A percentile compares a stretch with the other conserved stretches of the same genome.
phyloP scores from a whole-genome alignment of 2,888 invertebrate species.

The Mallateleia sp. region DNA sequence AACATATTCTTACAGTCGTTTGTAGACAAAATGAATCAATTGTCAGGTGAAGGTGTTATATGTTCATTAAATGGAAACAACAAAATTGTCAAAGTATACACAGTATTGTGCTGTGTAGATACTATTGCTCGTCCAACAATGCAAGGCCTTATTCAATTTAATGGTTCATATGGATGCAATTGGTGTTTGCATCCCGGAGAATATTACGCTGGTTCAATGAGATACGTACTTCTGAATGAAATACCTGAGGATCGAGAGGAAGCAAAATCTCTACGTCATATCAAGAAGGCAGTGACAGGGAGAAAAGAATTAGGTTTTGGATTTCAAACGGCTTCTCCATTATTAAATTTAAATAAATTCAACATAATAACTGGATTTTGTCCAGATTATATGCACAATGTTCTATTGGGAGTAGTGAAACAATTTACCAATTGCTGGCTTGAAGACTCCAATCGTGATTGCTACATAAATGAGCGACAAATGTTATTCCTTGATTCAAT shows the following conservation, averaged over 20 bases:
- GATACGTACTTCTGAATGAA: not conserved
- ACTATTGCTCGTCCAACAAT: constrained; percentile 41
- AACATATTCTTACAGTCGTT: constrained; percentile 42
- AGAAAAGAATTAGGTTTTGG: constrained; percentile 21
- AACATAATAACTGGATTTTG: constrained; percentile 57
- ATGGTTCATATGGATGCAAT: constrained; percentile 26
- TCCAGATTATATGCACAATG: constrained; percentile 63
- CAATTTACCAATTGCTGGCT: constrained; percentile 47
- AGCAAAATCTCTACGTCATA: not conserved
- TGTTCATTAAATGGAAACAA: constrained; percentile 35
- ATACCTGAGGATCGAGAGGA: constrained; percentile 29
- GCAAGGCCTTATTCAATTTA: constrained; percentile 21
- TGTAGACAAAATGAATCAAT: constrained; percentile 48
- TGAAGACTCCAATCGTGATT: not conserved
- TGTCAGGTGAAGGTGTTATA: constrained; percentile 27
- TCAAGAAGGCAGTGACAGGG: too few relatives aligned
- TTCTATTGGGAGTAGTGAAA: constrained; percentile 31
- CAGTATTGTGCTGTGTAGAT: constrained; percentile 61
- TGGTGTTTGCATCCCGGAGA: constrained; percentile 35
- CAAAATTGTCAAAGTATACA: constrained; percentile 32
- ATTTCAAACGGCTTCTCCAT: constrained; percentile 20
- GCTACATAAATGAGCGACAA: not conserved
- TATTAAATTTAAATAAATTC: constrained; percentile 45
- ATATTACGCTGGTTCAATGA: not conserved
- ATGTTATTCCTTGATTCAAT: not conserved